Evolutionary conservation across 2,888 invertebrate genomes (phyloP), one percentile per base, ranked within the genome.

Genomic region (Mechanitis mazaeus): DNA sequence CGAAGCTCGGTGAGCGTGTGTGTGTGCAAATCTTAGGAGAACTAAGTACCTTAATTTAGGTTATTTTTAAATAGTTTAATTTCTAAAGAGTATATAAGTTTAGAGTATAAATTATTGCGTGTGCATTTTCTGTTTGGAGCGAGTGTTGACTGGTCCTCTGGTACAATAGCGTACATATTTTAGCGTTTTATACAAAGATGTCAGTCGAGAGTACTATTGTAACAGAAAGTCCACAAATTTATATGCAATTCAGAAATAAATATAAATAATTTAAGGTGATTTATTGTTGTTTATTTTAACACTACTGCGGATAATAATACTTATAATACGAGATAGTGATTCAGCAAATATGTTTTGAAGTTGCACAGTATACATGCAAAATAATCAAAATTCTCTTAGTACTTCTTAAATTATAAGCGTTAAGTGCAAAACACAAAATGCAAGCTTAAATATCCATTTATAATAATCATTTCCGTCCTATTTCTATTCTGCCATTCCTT

Each of bases 191-290:
- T 88, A 87, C 87, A 84, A 85, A 85, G 75, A 86, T 87, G 86
- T 86, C 87, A 86, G 79, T 83, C 75, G 82, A 85, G 83, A 87
- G 81, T 85, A 87, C 86, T 87, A 88, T 87, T 87, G 86, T 87
- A 87, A 88, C 87, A 87, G 87, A 84, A 89, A 88, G 89, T 90
- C 88, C 90, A 89, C 88, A 88, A 86, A 88, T 89, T 90, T 89
- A 85, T 88, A 90, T 89, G 88, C 87, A 87, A 87, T 86, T 84
- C 83, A 87, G 76, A 88, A 87, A 80, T 87, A 87, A 89, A 79
- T 73, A 85, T 88, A 85, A 86, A 86, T 87, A 87, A 87, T 86
- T 84, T 89, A 89, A 88, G 87, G 82, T 72, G 73, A 65, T 71
- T 66, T 33, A 62, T 73, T 74, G 75, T 80, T 83, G 81, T 83